Evolutionary conservation across 2,888 invertebrate genomes (phyloP).

Genomic region (Biston betularia): DNA sequence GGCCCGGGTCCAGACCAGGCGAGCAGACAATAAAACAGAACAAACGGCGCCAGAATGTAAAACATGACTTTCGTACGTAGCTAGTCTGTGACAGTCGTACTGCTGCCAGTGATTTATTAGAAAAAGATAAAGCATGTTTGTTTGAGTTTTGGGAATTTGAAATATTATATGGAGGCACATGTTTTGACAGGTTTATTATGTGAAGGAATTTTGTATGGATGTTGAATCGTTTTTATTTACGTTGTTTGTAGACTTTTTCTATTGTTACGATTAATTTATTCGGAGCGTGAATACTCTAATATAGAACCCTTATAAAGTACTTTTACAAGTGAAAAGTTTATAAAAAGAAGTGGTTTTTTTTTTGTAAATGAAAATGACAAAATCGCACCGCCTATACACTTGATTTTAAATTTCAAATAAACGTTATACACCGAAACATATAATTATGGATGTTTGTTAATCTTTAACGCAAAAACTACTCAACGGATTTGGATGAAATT

Average conservation of each 20-base stretch:
- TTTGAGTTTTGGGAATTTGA: constrained; percentile 9
- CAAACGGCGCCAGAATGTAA: constrained; percentile 24
- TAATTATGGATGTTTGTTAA: too few relatives aligned
- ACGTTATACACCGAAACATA: too few relatives aligned
- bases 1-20: constrained; percentile 30
- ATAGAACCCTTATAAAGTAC: not conserved
- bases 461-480: too few relatives aligned
- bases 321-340: too few relatives aligned
- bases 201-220: not conserved
- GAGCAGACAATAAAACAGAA: constrained; percentile 23
- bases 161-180: constrained; percentile 18
- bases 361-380: too few relatives aligned
- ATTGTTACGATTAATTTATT: not conserved
- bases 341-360: too few relatives aligned
- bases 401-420: too few relatives aligned
- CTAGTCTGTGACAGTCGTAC: constrained; percentile 28
- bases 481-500: too few relatives aligned
- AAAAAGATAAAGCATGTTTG: constrained; percentile 7
- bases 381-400: too few relatives aligned
- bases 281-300: not conserved
- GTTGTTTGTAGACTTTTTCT: not conserved
- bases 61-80: constrained; percentile 14
- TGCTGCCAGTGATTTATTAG: constrained; percentile 22
- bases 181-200: constrained; percentile 24
- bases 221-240: not conserved